phyloP scores from a whole-genome alignment of 1,140 invertebrate species.

The Laodelphax striatellus region DNA sequence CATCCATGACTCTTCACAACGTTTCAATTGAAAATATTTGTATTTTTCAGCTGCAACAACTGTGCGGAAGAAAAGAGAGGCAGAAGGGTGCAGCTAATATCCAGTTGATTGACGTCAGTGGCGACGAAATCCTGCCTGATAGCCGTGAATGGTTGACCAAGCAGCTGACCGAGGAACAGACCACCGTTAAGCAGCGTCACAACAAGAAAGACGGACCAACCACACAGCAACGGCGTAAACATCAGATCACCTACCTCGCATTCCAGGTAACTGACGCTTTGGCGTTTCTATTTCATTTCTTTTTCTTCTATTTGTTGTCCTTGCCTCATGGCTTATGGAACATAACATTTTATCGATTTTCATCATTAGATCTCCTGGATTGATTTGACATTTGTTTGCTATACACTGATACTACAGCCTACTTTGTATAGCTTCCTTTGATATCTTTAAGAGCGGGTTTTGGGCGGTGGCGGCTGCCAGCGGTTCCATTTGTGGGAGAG shows the following conservation, averaged over 20 bases:
- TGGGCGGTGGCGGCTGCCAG: too few species aligned
- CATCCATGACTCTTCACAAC: too few species aligned
- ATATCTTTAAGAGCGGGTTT: too few species aligned
- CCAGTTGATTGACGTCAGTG: slow-evolving; percentile 70
- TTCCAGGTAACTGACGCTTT: slow-evolving; percentile 38
- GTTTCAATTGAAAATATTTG: too few species aligned
- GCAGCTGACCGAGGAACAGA: slow-evolving; percentile 60
- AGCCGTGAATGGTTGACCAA: slow-evolving; percentile 70
- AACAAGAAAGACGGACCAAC: slow-evolving; percentile 50
- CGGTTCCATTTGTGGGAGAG: too few species aligned
- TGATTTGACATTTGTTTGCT: too few species aligned
- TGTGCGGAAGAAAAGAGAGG: slow-evolving; percentile 36
- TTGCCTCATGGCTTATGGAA: too few species aligned
- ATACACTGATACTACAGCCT: too few species aligned
- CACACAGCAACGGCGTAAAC: slow-evolving; percentile 64
- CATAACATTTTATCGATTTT: too few species aligned
- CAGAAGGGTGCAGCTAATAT: slow-evolving; percentile 38
- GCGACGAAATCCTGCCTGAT: slow-evolving; percentile 68
- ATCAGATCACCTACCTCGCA: slow-evolving; percentile 93
- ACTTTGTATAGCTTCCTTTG: too few species aligned
- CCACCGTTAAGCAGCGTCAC: slow-evolving; percentile 28
- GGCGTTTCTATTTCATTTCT: too few species aligned
- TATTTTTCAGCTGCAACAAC: slow-evolving; percentile 27
- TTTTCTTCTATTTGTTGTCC: neutral
- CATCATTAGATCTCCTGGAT: too few species aligned